A percentile compares a stretch with the other conserved stretches of the same genome.
These are phyloP conservation scores for Naja naja DNA, from an alignment of 2,113 vertebrate genomes.

Conservation along the genomic window DNA sequence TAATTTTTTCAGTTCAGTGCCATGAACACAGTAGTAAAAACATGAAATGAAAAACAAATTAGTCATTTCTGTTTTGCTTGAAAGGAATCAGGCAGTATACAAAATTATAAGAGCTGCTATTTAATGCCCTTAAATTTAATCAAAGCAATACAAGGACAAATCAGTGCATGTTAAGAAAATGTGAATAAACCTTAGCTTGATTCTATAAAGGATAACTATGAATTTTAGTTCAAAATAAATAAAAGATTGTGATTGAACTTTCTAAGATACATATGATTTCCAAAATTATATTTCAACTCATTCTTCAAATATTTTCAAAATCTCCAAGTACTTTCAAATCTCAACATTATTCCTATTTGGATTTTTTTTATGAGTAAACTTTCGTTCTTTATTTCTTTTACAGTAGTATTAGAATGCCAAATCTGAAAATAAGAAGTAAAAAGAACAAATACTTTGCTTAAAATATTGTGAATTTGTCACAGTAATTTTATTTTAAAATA, in stretches of 20 bases:
- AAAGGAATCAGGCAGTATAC: not conserved
- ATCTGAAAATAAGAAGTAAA: slow-evolving; percentile 3
- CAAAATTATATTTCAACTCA: not conserved
- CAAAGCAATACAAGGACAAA: slow-evolving; percentile 9
- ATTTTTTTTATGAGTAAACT: not conserved
- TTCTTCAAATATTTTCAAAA: not conserved
- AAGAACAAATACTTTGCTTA: not conserved
- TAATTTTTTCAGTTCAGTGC: not conserved
- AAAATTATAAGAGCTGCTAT: not conserved
- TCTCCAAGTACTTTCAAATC: slow-evolving; percentile 22
- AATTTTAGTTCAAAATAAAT: slow-evolving; percentile 1
- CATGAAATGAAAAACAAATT: not conserved
- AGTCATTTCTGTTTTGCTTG: slow-evolving; percentile 9
- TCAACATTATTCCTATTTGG: slow-evolving; percentile 11
- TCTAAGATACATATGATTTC: not conserved
- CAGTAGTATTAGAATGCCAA: not conserved
- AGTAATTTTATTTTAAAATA: not conserved
- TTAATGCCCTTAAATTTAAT: not conserved
- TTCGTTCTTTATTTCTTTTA: slow-evolving; percentile 7
- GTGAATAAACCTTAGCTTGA: slow-evolving; percentile 6
- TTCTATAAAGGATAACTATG: slow-evolving; percentile 3
- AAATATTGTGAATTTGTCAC: not conserved
- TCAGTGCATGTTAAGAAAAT: not conserved
- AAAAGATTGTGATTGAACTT: slow-evolving; percentile 18
- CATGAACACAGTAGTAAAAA: not conserved